phyloP scores from a whole-genome alignment of 2,888 invertebrate species.

The Torymus texanus region DNA sequence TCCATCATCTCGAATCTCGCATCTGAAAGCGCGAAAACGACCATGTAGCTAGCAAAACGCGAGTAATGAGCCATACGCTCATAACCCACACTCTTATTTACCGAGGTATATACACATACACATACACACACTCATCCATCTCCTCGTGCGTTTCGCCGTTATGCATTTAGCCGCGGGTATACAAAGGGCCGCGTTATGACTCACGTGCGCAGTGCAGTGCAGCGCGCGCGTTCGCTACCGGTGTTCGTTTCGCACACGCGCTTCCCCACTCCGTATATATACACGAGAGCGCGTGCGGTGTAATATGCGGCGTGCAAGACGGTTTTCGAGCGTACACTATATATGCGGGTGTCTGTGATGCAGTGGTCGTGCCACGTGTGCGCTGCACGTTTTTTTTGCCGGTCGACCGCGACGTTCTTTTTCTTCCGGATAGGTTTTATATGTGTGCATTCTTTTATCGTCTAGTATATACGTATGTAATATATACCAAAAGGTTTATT shows the following conservation, averaged over 20 bases:
- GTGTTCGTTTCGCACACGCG: background rate
- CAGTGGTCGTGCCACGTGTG: constrained; percentile 68
- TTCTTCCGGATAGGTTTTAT: background rate
- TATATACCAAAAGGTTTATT: no score
- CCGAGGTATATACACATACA: no score
- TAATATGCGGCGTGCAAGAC: constrained; percentile 3
- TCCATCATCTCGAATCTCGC: no score
- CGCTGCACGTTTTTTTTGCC: constrained; percentile 65
- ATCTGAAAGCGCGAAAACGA: no score
- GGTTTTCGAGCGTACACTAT: constrained; percentile 27
- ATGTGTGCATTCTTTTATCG: no score
- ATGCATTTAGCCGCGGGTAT: background rate
- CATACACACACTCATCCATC: no score
- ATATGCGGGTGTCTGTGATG: constrained; percentile 67
- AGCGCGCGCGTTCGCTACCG: constrained; percentile 13
- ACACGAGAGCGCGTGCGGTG: background rate
- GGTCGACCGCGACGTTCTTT: background rate
- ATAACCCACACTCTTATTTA: no score
- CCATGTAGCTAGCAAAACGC: no score
- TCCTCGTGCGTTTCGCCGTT: no score
- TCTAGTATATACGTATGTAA: no score
- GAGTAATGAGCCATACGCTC: no score
- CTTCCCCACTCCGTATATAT: background rate
- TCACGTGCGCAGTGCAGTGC: constrained; percentile 14
- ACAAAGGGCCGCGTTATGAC: constrained; percentile 39